A percentile compares a stretch with the other conserved stretches of the same genome.
These are phyloP conservation scores for Darevskia mixta DNA, from an alignment of 2,797 vertebrate genomes.

Conservation along the genomic window DNA sequence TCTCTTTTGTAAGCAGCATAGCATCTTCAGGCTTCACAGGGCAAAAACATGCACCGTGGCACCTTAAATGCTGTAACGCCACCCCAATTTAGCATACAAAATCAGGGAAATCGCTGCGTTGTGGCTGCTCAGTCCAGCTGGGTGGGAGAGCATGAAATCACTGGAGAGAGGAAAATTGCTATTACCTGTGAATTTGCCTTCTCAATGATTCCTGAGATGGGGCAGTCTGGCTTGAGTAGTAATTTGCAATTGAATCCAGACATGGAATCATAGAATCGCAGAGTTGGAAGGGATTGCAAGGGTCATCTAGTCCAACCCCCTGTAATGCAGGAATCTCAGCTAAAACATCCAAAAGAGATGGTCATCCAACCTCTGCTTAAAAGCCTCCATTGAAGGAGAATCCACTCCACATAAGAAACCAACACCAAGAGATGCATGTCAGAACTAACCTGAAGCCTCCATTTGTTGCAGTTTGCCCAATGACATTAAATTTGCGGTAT, in stretches of 20 bases:
- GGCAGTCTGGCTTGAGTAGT: not conserved
- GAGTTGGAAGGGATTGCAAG: too few relatives aligned
- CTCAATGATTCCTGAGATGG: not conserved
- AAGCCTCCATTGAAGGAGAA: too few relatives aligned
- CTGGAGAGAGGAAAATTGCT: not conserved
- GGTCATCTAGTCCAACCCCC: too few relatives aligned
- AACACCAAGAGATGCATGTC: accelerated
- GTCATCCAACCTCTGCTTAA: too few relatives aligned
- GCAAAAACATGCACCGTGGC: not conserved
- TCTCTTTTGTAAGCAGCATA: not conserved
- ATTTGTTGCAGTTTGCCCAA: conserved; percentile 82
- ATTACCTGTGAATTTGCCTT: not conserved
- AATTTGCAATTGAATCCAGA: not conserved
- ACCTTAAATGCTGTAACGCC: not conserved
- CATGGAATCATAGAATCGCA: too few relatives aligned
- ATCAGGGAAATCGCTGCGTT: not conserved
- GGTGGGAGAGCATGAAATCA: not conserved
- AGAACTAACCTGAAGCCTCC: not conserved
- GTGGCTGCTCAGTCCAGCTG: not conserved
- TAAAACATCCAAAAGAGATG: too few relatives aligned
- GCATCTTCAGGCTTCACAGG: not conserved
- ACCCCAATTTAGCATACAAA: not conserved
- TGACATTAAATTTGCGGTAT: conserved; percentile 88
- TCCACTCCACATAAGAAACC: not conserved
- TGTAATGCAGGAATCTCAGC: too few relatives aligned